A percentile compares a stretch with the other conserved stretches of the same genome.
These are phyloP conservation scores for Abramis brama DNA, from an alignment of 2,113 vertebrate genomes.

Conservation along the genomic window DNA sequence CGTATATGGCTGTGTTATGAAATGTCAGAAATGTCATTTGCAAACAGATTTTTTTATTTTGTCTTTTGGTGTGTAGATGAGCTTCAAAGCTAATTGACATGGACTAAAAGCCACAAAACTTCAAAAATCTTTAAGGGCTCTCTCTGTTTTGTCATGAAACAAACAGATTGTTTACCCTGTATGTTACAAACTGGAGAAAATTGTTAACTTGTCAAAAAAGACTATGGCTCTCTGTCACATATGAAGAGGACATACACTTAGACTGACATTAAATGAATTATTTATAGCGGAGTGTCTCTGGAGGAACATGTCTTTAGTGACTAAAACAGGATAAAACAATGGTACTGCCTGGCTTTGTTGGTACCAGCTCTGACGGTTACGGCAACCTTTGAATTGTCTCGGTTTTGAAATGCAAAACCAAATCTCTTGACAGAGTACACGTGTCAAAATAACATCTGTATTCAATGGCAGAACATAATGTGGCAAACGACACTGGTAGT, in stretches of 20 bases:
- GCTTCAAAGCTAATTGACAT: neutral
- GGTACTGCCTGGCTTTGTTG: conserved; percentile 19
- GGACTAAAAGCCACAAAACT: neutral
- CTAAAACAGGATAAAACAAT: conserved; percentile 62
- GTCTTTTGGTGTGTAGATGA: neutral
- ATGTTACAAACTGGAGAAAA: conserved; percentile 5
- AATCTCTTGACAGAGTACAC: conserved; percentile 41
- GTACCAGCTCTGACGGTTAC: conserved; percentile 35
- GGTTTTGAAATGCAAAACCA: conserved; percentile 57
- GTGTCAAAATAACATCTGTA: conserved; percentile 48
- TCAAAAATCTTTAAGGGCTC: neutral
- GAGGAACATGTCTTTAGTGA: conserved; percentile 60
- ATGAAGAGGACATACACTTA: conserved; percentile 59
- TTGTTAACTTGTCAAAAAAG: conserved; percentile 22
- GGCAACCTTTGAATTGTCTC: conserved; percentile 46
- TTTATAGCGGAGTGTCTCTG: conserved; percentile 61
- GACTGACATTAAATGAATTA: conserved; percentile 66
- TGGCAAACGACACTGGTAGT: conserved; percentile 43
- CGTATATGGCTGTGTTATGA: neutral
- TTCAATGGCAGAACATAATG: conserved; percentile 26
- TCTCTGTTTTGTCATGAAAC: neutral
- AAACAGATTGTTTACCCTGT: neutral
- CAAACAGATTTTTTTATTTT: neutral
- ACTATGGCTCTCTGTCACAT: conserved; percentile 57
- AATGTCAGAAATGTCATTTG: neutral